These are phyloP conservation scores for Enteromius treurensis DNA, from an alignment of 2,797 vertebrate genomes.

Conservation along the genomic window DNA sequence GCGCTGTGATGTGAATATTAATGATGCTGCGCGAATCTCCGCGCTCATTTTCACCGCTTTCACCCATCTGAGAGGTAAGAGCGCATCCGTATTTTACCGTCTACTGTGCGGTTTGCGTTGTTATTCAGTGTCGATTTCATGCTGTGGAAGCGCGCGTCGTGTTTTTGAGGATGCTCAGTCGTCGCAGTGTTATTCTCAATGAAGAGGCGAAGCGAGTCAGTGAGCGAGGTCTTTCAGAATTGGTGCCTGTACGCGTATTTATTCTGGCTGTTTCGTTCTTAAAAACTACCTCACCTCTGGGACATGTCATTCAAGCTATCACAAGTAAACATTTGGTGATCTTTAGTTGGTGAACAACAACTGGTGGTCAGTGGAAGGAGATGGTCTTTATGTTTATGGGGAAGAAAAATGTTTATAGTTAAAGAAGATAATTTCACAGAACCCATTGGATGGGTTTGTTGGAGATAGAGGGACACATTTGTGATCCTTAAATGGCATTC, in stretches of 20 bases:
- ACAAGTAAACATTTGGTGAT: not conserved
- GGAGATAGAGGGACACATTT: not conserved
- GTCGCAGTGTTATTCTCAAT: conserved; percentile 41
- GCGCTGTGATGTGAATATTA: conserved; percentile 61
- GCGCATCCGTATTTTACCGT: conserved; percentile 16
- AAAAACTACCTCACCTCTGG: not conserved
- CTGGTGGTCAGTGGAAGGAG: not conserved
- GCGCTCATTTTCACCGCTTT: conserved; percentile 51
- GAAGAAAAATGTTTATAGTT: not conserved
- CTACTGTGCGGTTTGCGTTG: not conserved
- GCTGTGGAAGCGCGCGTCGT: conserved; percentile 31
- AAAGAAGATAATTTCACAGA: not conserved
- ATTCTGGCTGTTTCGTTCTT: conserved; percentile 3
- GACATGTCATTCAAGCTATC: not conserved
- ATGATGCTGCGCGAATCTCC: conserved; percentile 56
- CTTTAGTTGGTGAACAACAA: conserved; percentile 5
- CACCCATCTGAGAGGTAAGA: conserved; percentile 60
- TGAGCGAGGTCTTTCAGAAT: conserved; percentile 33
- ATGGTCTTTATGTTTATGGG: not conserved
- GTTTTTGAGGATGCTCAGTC: conserved; percentile 34
- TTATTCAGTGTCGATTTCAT: not conserved
- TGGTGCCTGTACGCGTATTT: not conserved
- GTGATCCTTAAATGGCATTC: conserved; percentile 35
- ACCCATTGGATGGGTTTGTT: not conserved
- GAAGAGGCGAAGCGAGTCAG: conserved; percentile 41